Evolutionary conservation across 2,888 invertebrate genomes (phyloP), one percentile per base, ranked within the genome.

Genomic region (Rotaria magnacalcarata): DNA sequence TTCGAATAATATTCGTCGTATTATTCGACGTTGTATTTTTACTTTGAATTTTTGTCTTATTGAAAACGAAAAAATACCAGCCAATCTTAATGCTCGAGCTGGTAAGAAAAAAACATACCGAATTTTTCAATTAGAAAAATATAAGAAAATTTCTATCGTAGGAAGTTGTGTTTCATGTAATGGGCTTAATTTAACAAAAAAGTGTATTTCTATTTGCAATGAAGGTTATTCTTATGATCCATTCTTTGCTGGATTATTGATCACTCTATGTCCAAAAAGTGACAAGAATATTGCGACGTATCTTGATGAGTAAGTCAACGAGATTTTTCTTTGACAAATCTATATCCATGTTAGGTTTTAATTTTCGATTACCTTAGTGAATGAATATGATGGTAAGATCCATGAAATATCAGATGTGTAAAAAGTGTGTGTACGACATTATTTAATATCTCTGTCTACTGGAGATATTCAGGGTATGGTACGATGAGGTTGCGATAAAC

Each of bases 1-100:
- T 80, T 47, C 80, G 3, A 47, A 80, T 47, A 24, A 80, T 47
- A 47, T 80, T 80, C 80, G 80, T n/a, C 80, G 80, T 47, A 43
- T 80, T 47, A 10, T 80, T 24, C 43, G 80, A 47, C 80, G 80
- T 80, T 47, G 80, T 47, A n/a, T 47, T 4, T n/a, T 47, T 14
- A 47, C 80, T 11, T 11, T 80, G 6, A 24, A 80, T 80, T 43
- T 80, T 47, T 80, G 80, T 80, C 47, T 80, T 43, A 47, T 80
- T n/a, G 80, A 80, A 7, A 47, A 43, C 7, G 47, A 80, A 10
- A 80, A 43, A 80, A 80, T 80, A 24, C 80, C 80, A 14, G 47
- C 80, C 0, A 80, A 80, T 47, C 47, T 80, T 4, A n/a, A 11
- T 47, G 80, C 47, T 47, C 43, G 80, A 24, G 80, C 80, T 11